phyloP scores from a whole-genome alignment of 1,140 invertebrate genomes.

The Akabosia matsudoensis region DNA sequence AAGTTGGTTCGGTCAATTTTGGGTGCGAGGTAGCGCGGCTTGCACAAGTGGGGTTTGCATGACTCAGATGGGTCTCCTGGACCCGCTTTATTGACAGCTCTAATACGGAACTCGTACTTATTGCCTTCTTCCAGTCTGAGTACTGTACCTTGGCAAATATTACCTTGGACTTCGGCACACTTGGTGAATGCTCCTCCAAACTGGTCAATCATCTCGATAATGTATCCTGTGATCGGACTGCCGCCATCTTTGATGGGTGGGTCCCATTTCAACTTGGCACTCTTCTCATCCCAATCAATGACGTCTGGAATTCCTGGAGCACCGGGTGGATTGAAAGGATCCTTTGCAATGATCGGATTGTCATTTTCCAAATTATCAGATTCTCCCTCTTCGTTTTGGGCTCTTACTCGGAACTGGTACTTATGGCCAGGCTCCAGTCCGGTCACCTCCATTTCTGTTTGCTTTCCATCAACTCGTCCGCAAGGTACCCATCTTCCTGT shows the following conservation, averaged over 20 bases:
- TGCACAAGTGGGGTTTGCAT: slow-evolving; percentile 91
- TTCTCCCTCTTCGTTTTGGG: slow-evolving; percentile 92
- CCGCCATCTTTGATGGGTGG: slow-evolving; percentile 91
- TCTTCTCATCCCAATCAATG: slow-evolving; percentile 86
- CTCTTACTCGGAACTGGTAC: slow-evolving; percentile 92
- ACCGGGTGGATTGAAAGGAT: slow-evolving; percentile 75
- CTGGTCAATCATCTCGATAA: slow-evolving; percentile 83
- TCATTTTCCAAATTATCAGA: slow-evolving; percentile 88
- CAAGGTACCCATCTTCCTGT: slow-evolving; percentile 85
- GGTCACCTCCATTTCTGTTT: slow-evolving; percentile 78
- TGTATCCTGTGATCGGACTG: slow-evolving; percentile 76
- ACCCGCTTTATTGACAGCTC: slow-evolving; percentile 94
- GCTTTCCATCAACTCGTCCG: slow-evolving; percentile 77
- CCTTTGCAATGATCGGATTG: slow-evolving; percentile 82
- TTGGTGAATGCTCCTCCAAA: slow-evolving; percentile 63
- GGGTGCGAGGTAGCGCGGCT: slow-evolving; percentile 87
- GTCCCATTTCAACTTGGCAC: slow-evolving; percentile 93
- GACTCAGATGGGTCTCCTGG: slow-evolving; percentile 90
- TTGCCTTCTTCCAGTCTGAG: slow-evolving; percentile 88
- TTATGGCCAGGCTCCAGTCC: slow-evolving; percentile 87
- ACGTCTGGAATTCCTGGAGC: slow-evolving; percentile 79
- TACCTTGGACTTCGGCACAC: slow-evolving; percentile 73
- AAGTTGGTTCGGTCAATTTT: slow-evolving; percentile 87
- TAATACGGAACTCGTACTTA: slow-evolving; percentile 90
- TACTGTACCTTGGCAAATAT: slow-evolving; percentile 75